phyloP scores from a whole-genome alignment of 2,113 vertebrate species.

The Emydocephalus ijimae region DNA sequence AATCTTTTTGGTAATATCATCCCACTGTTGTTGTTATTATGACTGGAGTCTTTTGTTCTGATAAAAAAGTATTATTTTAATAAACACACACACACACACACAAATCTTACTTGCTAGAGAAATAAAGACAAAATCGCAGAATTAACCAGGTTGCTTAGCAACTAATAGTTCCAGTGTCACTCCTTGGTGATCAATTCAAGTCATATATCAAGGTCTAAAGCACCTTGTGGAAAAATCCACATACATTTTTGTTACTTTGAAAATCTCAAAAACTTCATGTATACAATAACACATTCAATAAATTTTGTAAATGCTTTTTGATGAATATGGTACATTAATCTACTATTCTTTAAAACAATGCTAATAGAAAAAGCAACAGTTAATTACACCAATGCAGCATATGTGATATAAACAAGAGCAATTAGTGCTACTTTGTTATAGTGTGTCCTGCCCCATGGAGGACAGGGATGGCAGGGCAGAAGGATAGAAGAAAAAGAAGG shows the following conservation, averaged over 20 bases:
- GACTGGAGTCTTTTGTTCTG: constrained; percentile 50
- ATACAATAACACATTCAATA: constrained; percentile 70
- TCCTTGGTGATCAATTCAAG: constrained; percentile 68
- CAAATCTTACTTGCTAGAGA: constrained; percentile 65
- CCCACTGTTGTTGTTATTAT: constrained; percentile 15
- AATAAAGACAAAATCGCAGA: constrained; percentile 69
- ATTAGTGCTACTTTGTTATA: constrained; percentile 69
- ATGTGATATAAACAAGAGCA: constrained; percentile 66
- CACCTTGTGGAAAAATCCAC: constrained; percentile 64
- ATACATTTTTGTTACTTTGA: constrained; percentile 60
- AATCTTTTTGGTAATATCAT: constrained; percentile 34
- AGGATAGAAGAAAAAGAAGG: background rate
- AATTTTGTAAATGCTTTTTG: constrained; percentile 69
- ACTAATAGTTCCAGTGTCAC: constrained; percentile 64
- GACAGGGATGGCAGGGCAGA: constrained; percentile 19
- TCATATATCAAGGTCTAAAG: constrained; percentile 68
- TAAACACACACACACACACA: constrained; percentile 33
- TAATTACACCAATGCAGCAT: constrained; percentile 59
- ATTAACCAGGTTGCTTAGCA: constrained; percentile 75
- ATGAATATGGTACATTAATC: constrained; percentile 67
- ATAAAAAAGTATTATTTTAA: constrained; percentile 46
- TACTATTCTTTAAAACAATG: constrained; percentile 65
- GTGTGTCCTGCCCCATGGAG: constrained; percentile 53
- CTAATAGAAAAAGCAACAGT: constrained; percentile 73
- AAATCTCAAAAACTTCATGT: constrained; percentile 68